Percentiles rank a stretch among this genome's conserved stretches.
phyloP scores from a whole-genome alignment of 2,113 vertebrate genomes.

The Empidonax traillii region DNA sequence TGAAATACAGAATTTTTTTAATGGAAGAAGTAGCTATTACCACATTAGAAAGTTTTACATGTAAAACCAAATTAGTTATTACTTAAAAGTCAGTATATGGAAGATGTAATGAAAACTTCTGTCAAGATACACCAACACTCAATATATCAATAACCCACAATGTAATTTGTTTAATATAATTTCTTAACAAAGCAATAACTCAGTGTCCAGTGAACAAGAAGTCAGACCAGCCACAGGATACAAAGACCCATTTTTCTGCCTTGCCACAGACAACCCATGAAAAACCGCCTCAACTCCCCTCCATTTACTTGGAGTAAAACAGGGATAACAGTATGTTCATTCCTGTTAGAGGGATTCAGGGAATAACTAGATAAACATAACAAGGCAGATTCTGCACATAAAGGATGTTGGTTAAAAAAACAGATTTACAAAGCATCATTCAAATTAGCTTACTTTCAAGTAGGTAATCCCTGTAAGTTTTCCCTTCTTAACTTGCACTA shows the following conservation, averaged over 20 bases:
- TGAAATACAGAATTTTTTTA: background rate
- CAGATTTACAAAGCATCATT: background rate
- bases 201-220: background rate
- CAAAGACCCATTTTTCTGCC: background rate
- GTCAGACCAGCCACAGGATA: background rate
- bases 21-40: background rate
- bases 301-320: background rate
- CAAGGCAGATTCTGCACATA: background rate
- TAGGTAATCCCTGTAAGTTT: background rate
- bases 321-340: background rate
- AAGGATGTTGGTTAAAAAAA: background rate
- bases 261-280: background rate
- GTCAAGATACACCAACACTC: background rate
- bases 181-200: background rate
- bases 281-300: background rate
- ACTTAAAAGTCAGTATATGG: background rate
- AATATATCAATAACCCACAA: background rate
- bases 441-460: background rate
- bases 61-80: background rate
- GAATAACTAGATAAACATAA: background rate
- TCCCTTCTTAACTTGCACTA: background rate
- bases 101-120: background rate
- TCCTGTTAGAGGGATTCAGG: background rate
- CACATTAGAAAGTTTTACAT: background rate
- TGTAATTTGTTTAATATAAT: background rate